A percentile compares a stretch with the other conserved stretches of the same genome.
Evolutionary conservation across 2,888 invertebrate genomes (phyloP).

Genomic region (Gerris lacustris): DNA sequence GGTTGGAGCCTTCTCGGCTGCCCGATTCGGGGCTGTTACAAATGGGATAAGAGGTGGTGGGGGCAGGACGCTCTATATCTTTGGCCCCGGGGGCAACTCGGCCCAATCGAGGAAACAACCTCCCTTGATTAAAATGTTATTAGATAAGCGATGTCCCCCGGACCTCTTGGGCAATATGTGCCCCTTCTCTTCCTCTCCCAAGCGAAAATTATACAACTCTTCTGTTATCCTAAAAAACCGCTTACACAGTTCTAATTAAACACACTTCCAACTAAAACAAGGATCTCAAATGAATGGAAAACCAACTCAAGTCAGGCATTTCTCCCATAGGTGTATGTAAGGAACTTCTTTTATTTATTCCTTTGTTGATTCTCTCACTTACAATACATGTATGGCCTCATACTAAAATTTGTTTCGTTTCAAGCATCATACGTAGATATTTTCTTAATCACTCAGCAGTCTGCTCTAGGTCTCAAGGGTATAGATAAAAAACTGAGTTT

Average conservation of each 20-base stretch:
- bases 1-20: not conserved
- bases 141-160: constrained; percentile 3
- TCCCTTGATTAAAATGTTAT: constrained; percentile 3
- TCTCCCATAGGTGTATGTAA: no score
- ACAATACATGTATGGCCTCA: no score
- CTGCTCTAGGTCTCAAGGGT: no score
- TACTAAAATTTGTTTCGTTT: no score
- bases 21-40: not conserved
- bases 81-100: not conserved
- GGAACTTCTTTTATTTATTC: no score
- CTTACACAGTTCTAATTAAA: not conserved
- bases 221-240: not conserved
- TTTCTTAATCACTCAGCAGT: no score
- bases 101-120: constrained; percentile 1
- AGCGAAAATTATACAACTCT: not conserved
- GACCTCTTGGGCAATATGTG: not conserved
- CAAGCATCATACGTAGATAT: no score
- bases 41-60: not conserved
- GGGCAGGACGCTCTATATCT: not conserved
- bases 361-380: no score
- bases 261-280: not conserved
- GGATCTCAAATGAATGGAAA: no score
- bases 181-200: not conserved
- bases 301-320: no score
- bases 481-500: no score